phyloP scores from a whole-genome alignment of 1,140 invertebrate genomes.

The Venustaconcha ellipsiformis region DNA sequence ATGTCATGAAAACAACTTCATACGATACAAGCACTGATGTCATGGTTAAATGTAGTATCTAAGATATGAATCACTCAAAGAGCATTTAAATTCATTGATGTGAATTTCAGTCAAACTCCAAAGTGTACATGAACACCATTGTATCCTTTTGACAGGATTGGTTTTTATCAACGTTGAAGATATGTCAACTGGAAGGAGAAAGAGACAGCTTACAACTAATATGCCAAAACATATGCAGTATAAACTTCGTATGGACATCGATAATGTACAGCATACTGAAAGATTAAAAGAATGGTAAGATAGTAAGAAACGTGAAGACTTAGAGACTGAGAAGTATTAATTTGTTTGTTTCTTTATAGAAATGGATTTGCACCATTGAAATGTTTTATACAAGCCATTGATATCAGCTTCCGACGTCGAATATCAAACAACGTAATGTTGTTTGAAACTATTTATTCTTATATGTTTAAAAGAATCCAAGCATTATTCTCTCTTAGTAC shows the following conservation, averaged over 20 bases:
- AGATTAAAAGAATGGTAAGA: conserved; percentile 56
- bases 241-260: conserved; percentile 70
- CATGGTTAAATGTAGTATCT: too few species aligned
- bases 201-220: conserved; percentile 22
- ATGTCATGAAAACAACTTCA: too few species aligned
- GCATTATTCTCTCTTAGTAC: too few species aligned
- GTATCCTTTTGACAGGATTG: conserved; percentile 45
- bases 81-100: too few species aligned
- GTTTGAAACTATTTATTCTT: background rate
- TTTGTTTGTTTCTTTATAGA: background rate
- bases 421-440: background rate
- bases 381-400: background rate
- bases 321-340: background rate
- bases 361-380: background rate
- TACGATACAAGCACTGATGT: too few species aligned
- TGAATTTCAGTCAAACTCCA: too few species aligned
- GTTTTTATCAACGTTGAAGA: conserved; percentile 56
- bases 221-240: conserved; percentile 68
- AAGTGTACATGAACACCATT: too few species aligned
- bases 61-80: too few species aligned
- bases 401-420: background rate
- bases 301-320: background rate
- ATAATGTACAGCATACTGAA: conserved; percentile 67
- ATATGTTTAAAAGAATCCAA: background rate
- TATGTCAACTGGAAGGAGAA: conserved; percentile 26